Base-by-base conservation (phyloP, 2,797 vertebrate genomes). In the Orientallactaga sibirica region DNA sequence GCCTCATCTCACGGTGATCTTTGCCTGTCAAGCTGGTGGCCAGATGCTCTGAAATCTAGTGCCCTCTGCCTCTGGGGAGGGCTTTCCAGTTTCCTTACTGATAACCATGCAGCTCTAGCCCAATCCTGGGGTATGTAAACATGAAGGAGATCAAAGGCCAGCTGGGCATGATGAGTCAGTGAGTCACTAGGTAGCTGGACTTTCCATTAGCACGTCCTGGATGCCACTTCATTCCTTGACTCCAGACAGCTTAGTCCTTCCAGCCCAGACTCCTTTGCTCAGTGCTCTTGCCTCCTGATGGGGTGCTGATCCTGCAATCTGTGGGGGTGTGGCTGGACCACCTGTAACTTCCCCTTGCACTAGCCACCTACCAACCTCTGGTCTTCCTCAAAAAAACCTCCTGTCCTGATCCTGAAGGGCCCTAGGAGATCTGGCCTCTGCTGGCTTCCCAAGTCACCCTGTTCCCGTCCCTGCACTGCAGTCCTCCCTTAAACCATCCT, bases 171-270 rank as follows among this genome's bases (percentile, higher is more conserved):
- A n/a, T 82, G 24, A 77, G 64, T 76, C 79, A 94, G 70, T 25
- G 48, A 94, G 66, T 94, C 29, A 52, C 25, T 66, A 55, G 79
- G 52, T 19, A 75, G 73, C 25, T 55, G 14, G 77, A 82, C 80
- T 92, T 93, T 86, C 77, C 41, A 24, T 66, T 76, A 86, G 74
- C 0, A 18, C 27, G 90, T 75, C 52, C 58, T 85, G 61, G 90
- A 94, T 43, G 55, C 52, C 18, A 74, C 84, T 88, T 76, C 25
- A 10, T 66, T 82, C 74, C 62, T 62, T 86, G 78, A 64, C 87
- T 92, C 81, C 85, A 93, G 81, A 93, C 92, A 58, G 48, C 41
- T 66, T 43, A 73, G 92, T 86, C 81, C 74, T 58, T 61, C 27
- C 29, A 86, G 83, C 41, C 43, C 1, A 1, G 41, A 75, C 29